These are phyloP conservation scores for fruit fly (Drosophila melanogaster) DNA, from an alignment of 1,140 invertebrate species.

Conservation along the genomic window DNA sequence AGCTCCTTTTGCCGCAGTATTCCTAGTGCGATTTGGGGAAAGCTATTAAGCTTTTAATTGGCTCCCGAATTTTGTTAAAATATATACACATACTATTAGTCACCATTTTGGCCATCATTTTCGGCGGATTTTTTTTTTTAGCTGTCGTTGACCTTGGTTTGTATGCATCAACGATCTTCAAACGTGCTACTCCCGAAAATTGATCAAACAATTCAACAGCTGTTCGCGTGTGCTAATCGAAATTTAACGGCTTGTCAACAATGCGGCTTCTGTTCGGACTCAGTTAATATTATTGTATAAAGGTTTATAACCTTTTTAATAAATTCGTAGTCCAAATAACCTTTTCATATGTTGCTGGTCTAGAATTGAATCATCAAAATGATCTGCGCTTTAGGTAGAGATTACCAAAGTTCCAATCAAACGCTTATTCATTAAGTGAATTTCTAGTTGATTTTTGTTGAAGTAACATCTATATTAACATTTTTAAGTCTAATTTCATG, in stretches of 20 bases:
- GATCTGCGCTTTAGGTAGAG: too few species aligned
- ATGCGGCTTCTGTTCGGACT: neutral
- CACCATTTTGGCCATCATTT: neutral
- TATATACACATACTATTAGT: neutral
- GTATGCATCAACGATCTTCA: constrained; percentile 10
- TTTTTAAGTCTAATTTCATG: too few species aligned
- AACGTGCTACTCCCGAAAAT: constrained; percentile 19
- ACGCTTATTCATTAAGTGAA: too few species aligned
- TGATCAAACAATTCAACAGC: constrained; percentile 66
- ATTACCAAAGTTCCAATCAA: too few species aligned
- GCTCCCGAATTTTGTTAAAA: too few species aligned
- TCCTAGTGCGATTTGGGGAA: too few species aligned
- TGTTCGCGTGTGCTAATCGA: constrained; percentile 54
- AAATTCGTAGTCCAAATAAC: neutral
- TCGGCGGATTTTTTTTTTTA: neutral
- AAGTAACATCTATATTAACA: too few species aligned
- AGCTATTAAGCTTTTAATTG: neutral
- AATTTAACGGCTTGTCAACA: constrained; percentile 69
- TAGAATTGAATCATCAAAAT: too few species aligned
- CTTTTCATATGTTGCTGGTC: neutral
- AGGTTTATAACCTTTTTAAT: constrained; percentile 9
- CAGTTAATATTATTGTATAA: neutral
- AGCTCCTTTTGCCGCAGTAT: neutral
- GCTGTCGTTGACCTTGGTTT: constrained; percentile 5
- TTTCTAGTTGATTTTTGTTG: too few species aligned